Percentiles rank a stretch among this genome's conserved stretches.
These are phyloP conservation scores for Clistopyga incitator DNA, from an alignment of 2,888 invertebrate genomes.

Conservation along the genomic window DNA sequence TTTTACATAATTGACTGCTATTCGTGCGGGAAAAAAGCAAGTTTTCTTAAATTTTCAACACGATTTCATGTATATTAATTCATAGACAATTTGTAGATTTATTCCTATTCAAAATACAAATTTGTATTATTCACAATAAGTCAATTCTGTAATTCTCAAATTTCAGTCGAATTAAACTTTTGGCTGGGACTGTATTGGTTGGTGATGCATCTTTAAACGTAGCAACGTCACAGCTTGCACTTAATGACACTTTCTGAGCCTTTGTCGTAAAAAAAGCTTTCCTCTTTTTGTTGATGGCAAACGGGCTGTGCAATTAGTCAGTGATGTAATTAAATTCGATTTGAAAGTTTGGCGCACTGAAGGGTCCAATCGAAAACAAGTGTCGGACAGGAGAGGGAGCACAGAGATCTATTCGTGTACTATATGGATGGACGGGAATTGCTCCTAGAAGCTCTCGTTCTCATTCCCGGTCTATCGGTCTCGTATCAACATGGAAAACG, in stretches of 20 bases:
- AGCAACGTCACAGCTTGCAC: neutral
- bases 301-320: neutral
- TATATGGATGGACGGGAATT: neutral
- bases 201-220: neutral
- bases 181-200: no score
- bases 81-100: no score
- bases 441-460: slow-evolving; percentile 18
- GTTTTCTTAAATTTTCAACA: no score
- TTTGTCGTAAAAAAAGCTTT: neutral
- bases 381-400: neutral
- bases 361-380: slow-evolving; percentile 48
- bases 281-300: neutral
- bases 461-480: slow-evolving; percentile 16
- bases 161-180: no score
- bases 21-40: no score
- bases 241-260: neutral
- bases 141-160: no score
- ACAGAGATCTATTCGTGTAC: neutral
- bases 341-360: slow-evolving; percentile 33
- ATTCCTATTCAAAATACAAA: no score
- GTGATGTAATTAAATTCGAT: slow-evolving; percentile 38
- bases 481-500: slow-evolving; percentile 42
- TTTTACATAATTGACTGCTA: no score
- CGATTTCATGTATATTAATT: no score
- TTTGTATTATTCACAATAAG: no score